Evolutionary conservation across 1,140 invertebrate species (phyloP).

Genomic region (Steinernema khuongi): DNA sequence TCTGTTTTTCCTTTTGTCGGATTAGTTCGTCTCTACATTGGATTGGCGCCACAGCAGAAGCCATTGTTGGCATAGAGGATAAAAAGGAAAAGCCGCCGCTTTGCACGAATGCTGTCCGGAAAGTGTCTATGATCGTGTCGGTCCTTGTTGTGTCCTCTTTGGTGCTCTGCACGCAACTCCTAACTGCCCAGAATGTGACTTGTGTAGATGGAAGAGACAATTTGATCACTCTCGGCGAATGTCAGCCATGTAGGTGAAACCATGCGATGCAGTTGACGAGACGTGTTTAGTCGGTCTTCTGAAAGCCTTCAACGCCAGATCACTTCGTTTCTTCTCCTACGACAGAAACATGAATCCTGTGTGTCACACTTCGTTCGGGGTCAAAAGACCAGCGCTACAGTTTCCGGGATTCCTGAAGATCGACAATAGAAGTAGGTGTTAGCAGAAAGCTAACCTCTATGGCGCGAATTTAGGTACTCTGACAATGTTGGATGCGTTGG

Average conservation of each 20-base stretch:
- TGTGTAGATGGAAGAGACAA: constrained; percentile 1
- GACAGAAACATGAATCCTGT: background rate
- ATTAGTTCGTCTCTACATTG: background rate
- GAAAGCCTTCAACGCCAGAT: background rate
- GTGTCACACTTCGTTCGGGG: background rate
- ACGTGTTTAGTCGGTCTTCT: background rate
- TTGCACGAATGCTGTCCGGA: background rate
- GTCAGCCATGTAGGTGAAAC: background rate
- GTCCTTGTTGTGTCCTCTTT: background rate
- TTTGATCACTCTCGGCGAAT: constrained; percentile 6
- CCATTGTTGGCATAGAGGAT: background rate
- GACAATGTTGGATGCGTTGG: background rate
- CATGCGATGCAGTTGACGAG: background rate
- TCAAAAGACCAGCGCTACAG: background rate
- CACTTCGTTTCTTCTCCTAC: background rate
- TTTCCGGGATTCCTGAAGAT: constrained; percentile 3
- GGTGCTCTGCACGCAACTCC: background rate
- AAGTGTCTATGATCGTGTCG: background rate
- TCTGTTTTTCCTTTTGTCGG: background rate
- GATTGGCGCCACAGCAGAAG: no score
- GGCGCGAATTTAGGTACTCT: background rate
- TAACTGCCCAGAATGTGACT: background rate
- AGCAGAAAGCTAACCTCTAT: background rate
- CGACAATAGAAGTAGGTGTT: background rate
- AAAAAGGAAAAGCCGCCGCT: background rate